These are phyloP conservation scores for Pseudomugil tenellus DNA, from an alignment of 2,797 vertebrate genomes.

Conservation along the genomic window DNA sequence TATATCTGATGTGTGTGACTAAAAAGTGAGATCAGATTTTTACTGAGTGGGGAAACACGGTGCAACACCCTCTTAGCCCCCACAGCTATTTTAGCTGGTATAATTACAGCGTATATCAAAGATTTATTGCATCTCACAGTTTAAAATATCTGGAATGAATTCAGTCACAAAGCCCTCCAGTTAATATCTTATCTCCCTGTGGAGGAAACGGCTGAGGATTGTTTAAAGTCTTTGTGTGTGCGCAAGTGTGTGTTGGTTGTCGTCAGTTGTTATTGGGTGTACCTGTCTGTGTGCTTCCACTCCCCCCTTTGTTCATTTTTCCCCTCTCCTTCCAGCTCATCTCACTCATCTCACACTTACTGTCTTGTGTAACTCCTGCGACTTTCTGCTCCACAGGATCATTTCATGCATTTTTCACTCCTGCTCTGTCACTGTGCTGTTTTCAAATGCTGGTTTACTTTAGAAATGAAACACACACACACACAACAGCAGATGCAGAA, in stretches of 20 bases:
- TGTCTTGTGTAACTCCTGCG: conserved; percentile 64
- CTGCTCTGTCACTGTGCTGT: conserved; percentile 51
- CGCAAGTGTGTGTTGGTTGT: conserved; percentile 25
- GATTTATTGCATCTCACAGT: conserved; percentile 49
- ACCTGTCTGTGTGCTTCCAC: conserved; percentile 43
- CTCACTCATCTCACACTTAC: conserved; percentile 61
- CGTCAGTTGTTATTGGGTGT: conserved; percentile 59
- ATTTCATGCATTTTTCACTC: conserved; percentile 77
- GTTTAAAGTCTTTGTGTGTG: conserved; percentile 21
- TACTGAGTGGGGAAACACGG: conserved; percentile 51
- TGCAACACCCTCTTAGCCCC: conserved; percentile 44
- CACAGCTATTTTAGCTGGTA: conserved; percentile 41
- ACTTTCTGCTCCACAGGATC: conserved; percentile 68
- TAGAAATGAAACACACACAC: conserved; percentile 47
- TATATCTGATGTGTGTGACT: conserved; percentile 17
- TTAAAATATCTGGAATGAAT: conserved; percentile 56
- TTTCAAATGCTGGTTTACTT: conserved; percentile 71
- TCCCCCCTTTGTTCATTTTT: conserved; percentile 30
- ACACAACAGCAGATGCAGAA: conserved; percentile 33
- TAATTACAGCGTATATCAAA: conserved; percentile 58
- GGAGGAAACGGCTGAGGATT: conserved; percentile 32
- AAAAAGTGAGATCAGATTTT: conserved; percentile 39
- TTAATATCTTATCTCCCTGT: conserved; percentile 16
- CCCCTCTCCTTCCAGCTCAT: conserved; percentile 51
- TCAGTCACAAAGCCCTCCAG: conserved; percentile 29